Conservation (phyloP, 2,888 invertebrate genomes). For the Dendrolimus houi region DNA sequence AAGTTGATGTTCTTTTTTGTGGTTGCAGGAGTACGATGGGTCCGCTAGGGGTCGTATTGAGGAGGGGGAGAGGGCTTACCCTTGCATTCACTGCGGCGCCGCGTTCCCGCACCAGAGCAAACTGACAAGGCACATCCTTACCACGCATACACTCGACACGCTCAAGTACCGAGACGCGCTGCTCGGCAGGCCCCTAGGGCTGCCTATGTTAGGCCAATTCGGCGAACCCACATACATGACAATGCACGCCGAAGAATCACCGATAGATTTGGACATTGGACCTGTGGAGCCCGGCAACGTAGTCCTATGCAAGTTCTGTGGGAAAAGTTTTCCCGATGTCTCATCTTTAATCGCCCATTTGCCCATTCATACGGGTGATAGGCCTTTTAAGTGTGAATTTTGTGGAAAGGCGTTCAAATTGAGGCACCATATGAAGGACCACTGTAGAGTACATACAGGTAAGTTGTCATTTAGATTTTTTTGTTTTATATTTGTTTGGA, state of each 20-base stretch:
- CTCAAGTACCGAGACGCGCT: slow-evolving; percentile 89
- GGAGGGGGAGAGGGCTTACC: slow-evolving; percentile 78
- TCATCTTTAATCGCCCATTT: slow-evolving; percentile 91
- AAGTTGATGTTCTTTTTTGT: slow-evolving; percentile 91
- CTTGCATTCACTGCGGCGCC: slow-evolving; percentile 93
- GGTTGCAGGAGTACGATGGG: slow-evolving; percentile 95
- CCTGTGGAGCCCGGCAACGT: slow-evolving; percentile 83
- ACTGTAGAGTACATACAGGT: slow-evolving; percentile 94
- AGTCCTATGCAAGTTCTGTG: slow-evolving; percentile 94
- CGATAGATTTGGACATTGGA: slow-evolving; percentile 74
- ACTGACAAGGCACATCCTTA: slow-evolving; percentile 91
- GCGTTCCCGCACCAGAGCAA: slow-evolving; percentile 94
- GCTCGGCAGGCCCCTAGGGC: slow-evolving; percentile 52
- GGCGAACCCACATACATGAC: slow-evolving; percentile 64
- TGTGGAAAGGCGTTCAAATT: slow-evolving; percentile 95
- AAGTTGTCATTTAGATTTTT: slow-evolving; percentile 29
- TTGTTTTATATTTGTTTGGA: not conserved
- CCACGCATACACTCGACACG: slow-evolving; percentile 91
- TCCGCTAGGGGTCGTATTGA: slow-evolving; percentile 74
- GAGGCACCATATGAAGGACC: slow-evolving; percentile 96
- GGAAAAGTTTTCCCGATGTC: slow-evolving; percentile 94
- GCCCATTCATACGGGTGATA: slow-evolving; percentile 92
- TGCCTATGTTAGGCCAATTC: slow-evolving; percentile 64
- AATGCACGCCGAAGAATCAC: slow-evolving; percentile 76
- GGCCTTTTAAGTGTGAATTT: slow-evolving; percentile 95